Evolutionary conservation across 1,140 invertebrate genomes (phyloP).

Genomic region (Pseudomyrmex sp.): DNA sequence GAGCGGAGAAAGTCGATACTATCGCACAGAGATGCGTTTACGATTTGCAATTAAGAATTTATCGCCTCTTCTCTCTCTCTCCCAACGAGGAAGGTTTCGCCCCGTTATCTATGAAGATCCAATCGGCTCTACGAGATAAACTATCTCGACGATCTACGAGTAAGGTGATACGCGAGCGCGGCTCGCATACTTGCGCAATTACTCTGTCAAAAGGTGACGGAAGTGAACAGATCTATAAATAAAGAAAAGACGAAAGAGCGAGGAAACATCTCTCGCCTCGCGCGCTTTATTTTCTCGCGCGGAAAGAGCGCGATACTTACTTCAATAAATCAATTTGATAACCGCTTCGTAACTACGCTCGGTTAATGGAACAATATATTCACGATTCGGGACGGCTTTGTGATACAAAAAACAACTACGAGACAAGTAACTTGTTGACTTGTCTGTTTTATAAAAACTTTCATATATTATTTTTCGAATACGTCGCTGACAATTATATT

Average conservation of each 20-base stretch:
- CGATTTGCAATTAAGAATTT: constrained; percentile 51
- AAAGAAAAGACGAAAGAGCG: background rate
- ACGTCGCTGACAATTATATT: too few relatives aligned
- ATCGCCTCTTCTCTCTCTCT: background rate
- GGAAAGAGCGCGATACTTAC: background rate
- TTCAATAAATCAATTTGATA: constrained; percentile 10
- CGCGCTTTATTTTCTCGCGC: too few relatives aligned
- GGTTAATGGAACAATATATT: background rate
- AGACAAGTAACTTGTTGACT: background rate
- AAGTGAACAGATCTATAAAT: constrained; percentile 30
- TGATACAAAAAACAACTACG: background rate
- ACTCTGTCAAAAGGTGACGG: constrained; percentile 22
- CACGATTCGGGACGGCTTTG: background rate
- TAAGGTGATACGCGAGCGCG: constrained; percentile 4
- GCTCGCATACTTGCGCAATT: background rate
- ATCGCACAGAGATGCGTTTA: constrained; percentile 16
- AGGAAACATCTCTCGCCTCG: background rate
- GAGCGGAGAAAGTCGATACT: constrained; percentile 33
- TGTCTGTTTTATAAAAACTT: background rate
- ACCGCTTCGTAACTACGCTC: background rate
- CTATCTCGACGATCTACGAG: constrained; percentile 9
- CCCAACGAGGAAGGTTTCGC: background rate
- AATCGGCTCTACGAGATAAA: constrained; percentile 7
- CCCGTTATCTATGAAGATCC: constrained; percentile 1
- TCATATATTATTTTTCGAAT: background rate